A percentile compares a stretch with the other conserved stretches of the same genome.
Evolutionary conservation across 2,113 vertebrate species (phyloP).

Genomic region (Paramormyrops kingsleyae): DNA sequence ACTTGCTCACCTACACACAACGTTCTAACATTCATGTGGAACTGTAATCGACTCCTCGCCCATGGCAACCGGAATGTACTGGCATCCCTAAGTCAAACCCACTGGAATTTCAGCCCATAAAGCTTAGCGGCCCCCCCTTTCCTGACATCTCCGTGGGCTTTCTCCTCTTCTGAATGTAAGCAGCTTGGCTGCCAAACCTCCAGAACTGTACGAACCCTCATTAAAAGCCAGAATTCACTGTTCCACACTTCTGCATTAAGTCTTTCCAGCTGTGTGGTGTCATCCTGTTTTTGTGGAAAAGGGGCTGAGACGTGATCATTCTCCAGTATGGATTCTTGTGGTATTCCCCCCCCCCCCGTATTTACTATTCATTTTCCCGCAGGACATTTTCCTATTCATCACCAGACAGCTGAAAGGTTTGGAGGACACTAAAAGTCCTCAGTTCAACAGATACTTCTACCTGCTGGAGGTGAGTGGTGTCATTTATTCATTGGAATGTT

Average conservation of each 20-base stretch:
- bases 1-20: neutral
- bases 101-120: neutral
- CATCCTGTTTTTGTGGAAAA: neutral
- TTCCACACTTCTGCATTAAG: neutral
- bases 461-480: conserved; percentile 83
- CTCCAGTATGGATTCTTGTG: neutral
- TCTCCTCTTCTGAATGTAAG: neutral
- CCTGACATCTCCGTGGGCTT: neutral
- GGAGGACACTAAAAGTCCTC: conserved; percentile 97
- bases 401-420: conserved; percentile 97
- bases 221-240: neutral
- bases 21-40: neutral
- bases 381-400: conserved; percentile 99
- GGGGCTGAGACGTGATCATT: neutral
- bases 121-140: neutral
- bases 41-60: neutral
- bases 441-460: conserved; percentile 99
- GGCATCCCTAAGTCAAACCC: neutral
- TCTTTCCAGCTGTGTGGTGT: neutral
- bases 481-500: neutral
- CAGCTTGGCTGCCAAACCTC: neutral
- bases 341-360: neutral
- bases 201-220: neutral
- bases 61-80: neutral
- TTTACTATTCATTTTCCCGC: conserved; percentile 37